Percentiles rank a stretch among this genome's conserved stretches.
Conservation (phyloP, 2,797 vertebrate genomes). For the Holocentrus rufus region DNA sequence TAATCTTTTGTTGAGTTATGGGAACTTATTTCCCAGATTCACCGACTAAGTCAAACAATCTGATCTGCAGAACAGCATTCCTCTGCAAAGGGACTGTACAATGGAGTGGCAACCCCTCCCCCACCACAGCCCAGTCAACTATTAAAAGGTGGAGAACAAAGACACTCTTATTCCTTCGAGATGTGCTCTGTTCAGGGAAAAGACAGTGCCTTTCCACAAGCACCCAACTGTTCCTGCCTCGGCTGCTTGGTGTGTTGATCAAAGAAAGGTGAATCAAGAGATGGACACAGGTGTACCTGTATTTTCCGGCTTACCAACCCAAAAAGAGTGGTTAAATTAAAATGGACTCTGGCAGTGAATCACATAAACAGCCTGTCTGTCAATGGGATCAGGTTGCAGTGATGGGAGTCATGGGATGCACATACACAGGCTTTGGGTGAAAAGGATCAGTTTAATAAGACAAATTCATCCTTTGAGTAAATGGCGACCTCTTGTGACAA, state of each 20-base stretch:
- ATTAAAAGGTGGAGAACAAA: constrained; percentile 73
- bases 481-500: constrained; percentile 60
- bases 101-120: constrained; percentile 60
- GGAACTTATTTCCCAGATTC: constrained; percentile 25
- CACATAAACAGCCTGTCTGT: constrained; percentile 1
- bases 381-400: constrained; percentile 34
- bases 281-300: background rate
- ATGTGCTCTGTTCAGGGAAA: constrained; percentile 41
- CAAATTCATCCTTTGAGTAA: constrained; percentile 2
- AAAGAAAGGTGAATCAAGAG: background rate
- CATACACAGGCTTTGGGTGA: constrained; percentile 5
- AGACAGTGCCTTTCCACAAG: constrained; percentile 32
- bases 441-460: background rate
- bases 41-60: constrained; percentile 42
- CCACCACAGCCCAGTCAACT: constrained; percentile 55
- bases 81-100: constrained; percentile 65
- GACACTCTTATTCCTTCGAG: constrained; percentile 69
- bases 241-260: constrained; percentile 13
- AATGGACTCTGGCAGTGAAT: background rate
- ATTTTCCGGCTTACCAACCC: background rate
- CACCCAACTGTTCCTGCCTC: constrained; percentile 26
- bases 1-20: background rate
- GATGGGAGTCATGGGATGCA: constrained; percentile 43
- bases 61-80: constrained; percentile 62
- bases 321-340: background rate